A percentile compares a stretch with the other conserved stretches of the same genome.
Conservation (phyloP, 2,888 invertebrate genomes). For the Leptopterna dolabrata region DNA sequence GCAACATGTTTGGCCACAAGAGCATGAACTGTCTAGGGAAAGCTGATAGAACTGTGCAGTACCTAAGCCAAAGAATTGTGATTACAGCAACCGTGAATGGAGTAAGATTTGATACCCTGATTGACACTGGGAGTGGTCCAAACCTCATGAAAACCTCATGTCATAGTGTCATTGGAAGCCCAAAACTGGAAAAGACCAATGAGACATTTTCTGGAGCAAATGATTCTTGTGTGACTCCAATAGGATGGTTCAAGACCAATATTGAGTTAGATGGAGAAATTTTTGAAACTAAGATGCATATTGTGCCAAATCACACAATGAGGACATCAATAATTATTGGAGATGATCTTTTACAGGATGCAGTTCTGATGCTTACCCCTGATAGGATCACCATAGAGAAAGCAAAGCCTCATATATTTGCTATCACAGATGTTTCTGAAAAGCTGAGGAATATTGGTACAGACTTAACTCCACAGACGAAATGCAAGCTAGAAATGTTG, state of each 20-base stretch:
- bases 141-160: constrained; percentile 19
- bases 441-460: background rate
- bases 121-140: constrained; percentile 29
- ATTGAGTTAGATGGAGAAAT: constrained; percentile 24
- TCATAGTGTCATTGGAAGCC: background rate
- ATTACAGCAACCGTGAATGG: constrained; percentile 14
- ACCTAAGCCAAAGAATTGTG: constrained; percentile 1
- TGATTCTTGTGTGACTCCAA: constrained; percentile 25
- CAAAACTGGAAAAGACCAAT: constrained; percentile 1
- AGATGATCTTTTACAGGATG: constrained; percentile 22
- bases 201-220: constrained; percentile 26
- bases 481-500: constrained; percentile 3
- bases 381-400: constrained; percentile 27
- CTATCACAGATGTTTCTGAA: constrained; percentile 14
- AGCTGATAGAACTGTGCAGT: constrained; percentile 10
- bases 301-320: constrained; percentile 32
- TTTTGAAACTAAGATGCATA: constrained; percentile 14
- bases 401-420: constrained; percentile 24
- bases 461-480: constrained; percentile 13
- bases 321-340: constrained; percentile 32
- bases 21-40: constrained; percentile 22
- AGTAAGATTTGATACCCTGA: constrained; percentile 13
- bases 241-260: constrained; percentile 46
- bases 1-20: constrained; percentile 51
- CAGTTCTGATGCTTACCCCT: constrained; percentile 28